These are phyloP conservation scores for Papilio helenus DNA, from an alignment of 1,140 invertebrate species.

Conservation along the genomic window DNA sequence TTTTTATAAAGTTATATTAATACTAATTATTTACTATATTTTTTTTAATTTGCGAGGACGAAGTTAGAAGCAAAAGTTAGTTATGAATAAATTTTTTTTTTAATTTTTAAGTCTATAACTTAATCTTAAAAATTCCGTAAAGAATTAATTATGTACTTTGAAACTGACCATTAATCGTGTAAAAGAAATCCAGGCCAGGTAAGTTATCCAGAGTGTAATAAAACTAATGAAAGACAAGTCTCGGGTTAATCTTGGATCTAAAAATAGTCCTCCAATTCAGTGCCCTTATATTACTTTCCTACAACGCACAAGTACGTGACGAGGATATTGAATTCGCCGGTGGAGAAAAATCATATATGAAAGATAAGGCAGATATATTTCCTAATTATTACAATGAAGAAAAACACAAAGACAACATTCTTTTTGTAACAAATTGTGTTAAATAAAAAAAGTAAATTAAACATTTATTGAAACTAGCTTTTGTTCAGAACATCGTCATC, in stretches of 20 bases:
- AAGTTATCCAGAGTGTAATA: conserved; percentile 14
- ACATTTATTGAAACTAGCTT: no score
- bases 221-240: conserved; percentile 17
- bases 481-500: no score
- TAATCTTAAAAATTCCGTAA: no score
- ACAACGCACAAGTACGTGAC: neutral
- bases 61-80: no score
- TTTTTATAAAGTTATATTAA: no score
- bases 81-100: no score
- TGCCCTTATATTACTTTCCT: conserved; percentile 7
- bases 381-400: neutral
- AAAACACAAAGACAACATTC: neutral
- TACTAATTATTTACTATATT: no score
- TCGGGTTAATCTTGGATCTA: conserved; percentile 7
- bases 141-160: no score
- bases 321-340: neutral
- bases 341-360: conserved; percentile 10
- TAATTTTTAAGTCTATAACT: no score
- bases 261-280: conserved; percentile 18
- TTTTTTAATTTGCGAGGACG: no score
- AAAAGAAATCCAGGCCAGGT: neutral
- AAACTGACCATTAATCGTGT: no score
- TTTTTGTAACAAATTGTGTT: neutral
- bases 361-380: neutral
- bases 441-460: no score